Percentiles rank a stretch among this genome's conserved stretches.
phyloP scores from a whole-genome alignment of 2,113 vertebrate genomes.

The Isichthys henryi region DNA sequence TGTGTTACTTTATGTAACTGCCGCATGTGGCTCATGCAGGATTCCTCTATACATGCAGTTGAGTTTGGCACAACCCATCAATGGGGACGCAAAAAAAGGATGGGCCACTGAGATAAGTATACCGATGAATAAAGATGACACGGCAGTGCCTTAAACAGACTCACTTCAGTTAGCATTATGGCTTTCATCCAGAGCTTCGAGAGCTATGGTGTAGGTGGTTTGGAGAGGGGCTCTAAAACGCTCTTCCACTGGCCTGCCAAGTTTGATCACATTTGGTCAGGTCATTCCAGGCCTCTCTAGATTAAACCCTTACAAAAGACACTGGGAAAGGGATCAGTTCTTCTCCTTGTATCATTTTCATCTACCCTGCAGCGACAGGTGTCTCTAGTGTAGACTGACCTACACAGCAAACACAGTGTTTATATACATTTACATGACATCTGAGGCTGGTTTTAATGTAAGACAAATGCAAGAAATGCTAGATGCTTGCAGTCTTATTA shows the following conservation, averaged over 20 bases:
- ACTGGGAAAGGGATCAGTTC: not conserved
- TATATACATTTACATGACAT: not conserved
- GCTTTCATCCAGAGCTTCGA: not conserved
- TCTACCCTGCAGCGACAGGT: not conserved
- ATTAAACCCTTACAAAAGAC: not conserved
- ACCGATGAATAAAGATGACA: constrained; percentile 1
- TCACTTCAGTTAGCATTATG: not conserved
- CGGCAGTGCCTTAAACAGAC: not conserved
- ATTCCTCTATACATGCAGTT: not conserved
- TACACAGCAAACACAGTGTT: not conserved
- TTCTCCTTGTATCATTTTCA: not conserved
- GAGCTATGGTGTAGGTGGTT: not conserved
- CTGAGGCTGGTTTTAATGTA: not conserved
- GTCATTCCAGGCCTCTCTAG: not conserved
- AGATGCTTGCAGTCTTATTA: not conserved
- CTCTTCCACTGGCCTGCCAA: not conserved
- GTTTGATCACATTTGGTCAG: not conserved
- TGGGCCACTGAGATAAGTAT: not conserved
- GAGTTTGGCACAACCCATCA: not conserved
- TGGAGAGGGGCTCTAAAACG: not conserved
- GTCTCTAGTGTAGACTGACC: not conserved
- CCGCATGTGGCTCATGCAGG: not conserved
- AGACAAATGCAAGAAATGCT: not conserved
- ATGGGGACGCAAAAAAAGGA: not conserved
- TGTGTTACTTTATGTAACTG: not conserved